Evolutionary conservation across 2,888 invertebrate species (phyloP).

Genomic region (Aelia acuminata): DNA sequence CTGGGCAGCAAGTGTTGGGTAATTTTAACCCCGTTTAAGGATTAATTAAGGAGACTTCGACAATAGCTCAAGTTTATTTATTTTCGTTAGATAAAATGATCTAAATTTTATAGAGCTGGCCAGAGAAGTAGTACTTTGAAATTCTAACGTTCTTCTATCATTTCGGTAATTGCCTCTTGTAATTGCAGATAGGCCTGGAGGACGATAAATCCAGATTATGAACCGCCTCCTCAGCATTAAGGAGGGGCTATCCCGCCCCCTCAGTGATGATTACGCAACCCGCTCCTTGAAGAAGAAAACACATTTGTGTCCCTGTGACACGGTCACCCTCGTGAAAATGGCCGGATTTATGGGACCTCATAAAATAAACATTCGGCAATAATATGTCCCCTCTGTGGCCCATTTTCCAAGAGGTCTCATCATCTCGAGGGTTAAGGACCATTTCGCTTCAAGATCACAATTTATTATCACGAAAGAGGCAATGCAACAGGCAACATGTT

Average conservation of each 20-base stretch:
- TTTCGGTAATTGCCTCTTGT: not conserved
- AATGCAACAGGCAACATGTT: not conserved
- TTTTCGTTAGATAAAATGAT: no score
- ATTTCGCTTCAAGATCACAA: not conserved
- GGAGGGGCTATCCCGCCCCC: accelerated
- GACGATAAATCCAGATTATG: not conserved
- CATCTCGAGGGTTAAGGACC: not conserved
- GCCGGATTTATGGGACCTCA: not conserved
- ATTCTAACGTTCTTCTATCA: not conserved
- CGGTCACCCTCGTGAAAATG: not conserved
- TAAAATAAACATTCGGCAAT: constrained; percentile 27
- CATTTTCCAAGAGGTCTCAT: not conserved
- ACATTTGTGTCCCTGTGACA: constrained; percentile 4
- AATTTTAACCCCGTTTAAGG: no score
- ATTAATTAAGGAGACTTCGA: no score
- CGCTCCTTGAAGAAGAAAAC: not conserved
- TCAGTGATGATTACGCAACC: not conserved
- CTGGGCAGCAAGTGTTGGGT: no score
- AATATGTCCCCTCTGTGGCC: not conserved
- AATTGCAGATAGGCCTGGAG: not conserved
- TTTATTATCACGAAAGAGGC: not conserved
- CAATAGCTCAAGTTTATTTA: no score
- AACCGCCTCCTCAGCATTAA: not conserved
- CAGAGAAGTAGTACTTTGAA: not conserved
- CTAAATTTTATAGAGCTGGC: no score